These are phyloP conservation scores for Naso thynnoides DNA, from an alignment of 2,797 vertebrate species.

Conservation along the genomic window DNA sequence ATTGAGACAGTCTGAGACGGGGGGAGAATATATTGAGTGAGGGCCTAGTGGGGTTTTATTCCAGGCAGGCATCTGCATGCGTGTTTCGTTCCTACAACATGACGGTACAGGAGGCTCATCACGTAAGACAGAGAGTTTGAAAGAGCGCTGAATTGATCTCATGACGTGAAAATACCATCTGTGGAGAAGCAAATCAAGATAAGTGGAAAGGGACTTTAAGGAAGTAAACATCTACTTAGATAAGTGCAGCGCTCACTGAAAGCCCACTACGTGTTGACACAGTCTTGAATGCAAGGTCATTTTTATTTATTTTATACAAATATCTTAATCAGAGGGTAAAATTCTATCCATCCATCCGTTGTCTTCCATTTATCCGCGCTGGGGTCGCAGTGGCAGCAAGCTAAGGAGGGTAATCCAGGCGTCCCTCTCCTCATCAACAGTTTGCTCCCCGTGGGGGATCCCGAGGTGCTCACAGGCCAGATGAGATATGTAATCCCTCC, in stretches of 20 bases:
- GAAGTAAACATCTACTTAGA: constrained; percentile 32
- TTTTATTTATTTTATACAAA: too few relatives aligned
- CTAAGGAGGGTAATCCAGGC: too few relatives aligned
- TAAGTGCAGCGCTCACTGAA: constrained; percentile 7
- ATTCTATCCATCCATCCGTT: too few relatives aligned
- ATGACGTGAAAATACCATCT: constrained; percentile 25
- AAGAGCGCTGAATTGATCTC: constrained; percentile 14
- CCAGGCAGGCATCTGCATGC: constrained; percentile 11
- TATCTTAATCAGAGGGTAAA: too few relatives aligned
- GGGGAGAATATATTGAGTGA: constrained; percentile 40
- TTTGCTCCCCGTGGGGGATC: neutral
- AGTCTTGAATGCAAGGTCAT: neutral
- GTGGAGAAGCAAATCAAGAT: constrained; percentile 6
- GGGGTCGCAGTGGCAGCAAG: too few relatives aligned
- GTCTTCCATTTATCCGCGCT: too few relatives aligned
- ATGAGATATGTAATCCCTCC: neutral
- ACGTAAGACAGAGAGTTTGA: neutral
- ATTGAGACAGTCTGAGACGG: constrained; percentile 54
- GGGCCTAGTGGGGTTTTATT: constrained; percentile 48
- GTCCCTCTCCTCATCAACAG: neutral
- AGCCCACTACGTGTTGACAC: neutral
- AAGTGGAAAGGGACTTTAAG: constrained; percentile 26
- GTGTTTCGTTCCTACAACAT: constrained; percentile 12
- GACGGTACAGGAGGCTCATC: neutral
- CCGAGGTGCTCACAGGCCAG: neutral